phyloP scores from a whole-genome alignment of 2,888 invertebrate genomes.

The Agrochola circellaris region DNA sequence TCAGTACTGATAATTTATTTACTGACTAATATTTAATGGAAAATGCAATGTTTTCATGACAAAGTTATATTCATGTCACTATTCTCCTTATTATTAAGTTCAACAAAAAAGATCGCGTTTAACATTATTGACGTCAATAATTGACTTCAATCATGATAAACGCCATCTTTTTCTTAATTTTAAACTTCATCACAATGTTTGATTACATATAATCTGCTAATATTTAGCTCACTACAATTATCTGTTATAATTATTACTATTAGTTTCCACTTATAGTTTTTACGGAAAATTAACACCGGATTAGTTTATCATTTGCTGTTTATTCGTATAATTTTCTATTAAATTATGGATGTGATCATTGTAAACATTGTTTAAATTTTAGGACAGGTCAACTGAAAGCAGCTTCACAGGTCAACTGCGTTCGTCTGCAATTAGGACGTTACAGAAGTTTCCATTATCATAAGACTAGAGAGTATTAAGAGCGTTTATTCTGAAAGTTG shows the following conservation, averaged over 20 bases:
- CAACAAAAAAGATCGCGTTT: conserved; percentile 3
- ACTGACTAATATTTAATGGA: no score
- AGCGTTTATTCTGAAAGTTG: no score
- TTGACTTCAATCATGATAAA: background rate
- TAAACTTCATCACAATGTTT: background rate
- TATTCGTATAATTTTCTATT: background rate
- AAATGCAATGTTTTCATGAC: background rate
- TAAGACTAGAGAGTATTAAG: no score
- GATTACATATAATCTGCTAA: background rate
- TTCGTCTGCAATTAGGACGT: no score
- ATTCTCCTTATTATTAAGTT: background rate
- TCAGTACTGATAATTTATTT: no score
- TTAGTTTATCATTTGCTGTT: background rate
- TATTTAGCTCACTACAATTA: background rate
- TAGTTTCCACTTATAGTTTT: background rate
- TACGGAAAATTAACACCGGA: background rate
- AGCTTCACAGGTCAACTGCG: no score
- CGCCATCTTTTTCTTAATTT: background rate
- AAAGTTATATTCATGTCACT: background rate
- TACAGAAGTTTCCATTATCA: no score
- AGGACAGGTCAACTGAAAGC: background rate
- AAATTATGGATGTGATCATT: background rate
- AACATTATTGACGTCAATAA: background rate
- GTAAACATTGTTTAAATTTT: background rate
- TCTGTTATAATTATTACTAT: background rate